phyloP scores from a whole-genome alignment of 1,140 invertebrate species.

The Nasonia longicornis region DNA sequence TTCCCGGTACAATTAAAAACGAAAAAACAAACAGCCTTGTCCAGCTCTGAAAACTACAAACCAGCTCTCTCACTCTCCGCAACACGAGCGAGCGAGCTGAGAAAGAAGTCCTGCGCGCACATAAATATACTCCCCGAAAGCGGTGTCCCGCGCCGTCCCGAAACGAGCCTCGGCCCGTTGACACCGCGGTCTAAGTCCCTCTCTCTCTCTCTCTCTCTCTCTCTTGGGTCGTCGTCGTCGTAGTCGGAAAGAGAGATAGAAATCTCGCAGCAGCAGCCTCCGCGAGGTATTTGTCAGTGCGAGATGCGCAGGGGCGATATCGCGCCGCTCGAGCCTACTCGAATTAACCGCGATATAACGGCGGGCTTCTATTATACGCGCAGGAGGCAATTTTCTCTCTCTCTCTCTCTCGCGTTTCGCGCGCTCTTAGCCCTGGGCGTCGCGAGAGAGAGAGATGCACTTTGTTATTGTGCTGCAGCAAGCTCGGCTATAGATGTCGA shows the following conservation, averaged over 20 bases:
- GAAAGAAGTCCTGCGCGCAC: not conserved
- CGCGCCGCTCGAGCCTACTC: slow-evolving; percentile 11
- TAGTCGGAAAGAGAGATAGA: not conserved
- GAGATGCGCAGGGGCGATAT: slow-evolving; percentile 20
- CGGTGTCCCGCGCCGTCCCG: not conserved
- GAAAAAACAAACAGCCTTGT: not conserved
- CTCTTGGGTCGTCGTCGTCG: not conserved
- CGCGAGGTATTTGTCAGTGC: slow-evolving; percentile 27
- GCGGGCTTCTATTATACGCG: not conserved
- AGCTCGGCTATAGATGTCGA: not conserved
- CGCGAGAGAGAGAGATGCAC: not conserved
- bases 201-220: too few species aligned
- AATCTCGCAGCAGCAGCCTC: slow-evolving; percentile 1
- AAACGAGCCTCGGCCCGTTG: not conserved
- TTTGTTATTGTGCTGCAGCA: not conserved
- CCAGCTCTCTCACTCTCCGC: not conserved
- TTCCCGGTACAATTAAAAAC: slow-evolving; percentile 12
- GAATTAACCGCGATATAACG: slow-evolving; percentile 14
- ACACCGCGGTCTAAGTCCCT: slow-evolving; percentile 7
- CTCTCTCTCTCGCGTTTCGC: not conserved
- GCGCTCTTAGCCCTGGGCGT: not conserved
- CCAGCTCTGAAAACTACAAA: not conserved
- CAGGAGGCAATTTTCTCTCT: not conserved
- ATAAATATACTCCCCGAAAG: not conserved
- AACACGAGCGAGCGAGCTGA: not conserved